Percentiles rank a stretch among this genome's conserved stretches.
Evolutionary conservation across 2,797 vertebrate genomes (phyloP).

Genomic region (Naso thynnoides): DNA sequence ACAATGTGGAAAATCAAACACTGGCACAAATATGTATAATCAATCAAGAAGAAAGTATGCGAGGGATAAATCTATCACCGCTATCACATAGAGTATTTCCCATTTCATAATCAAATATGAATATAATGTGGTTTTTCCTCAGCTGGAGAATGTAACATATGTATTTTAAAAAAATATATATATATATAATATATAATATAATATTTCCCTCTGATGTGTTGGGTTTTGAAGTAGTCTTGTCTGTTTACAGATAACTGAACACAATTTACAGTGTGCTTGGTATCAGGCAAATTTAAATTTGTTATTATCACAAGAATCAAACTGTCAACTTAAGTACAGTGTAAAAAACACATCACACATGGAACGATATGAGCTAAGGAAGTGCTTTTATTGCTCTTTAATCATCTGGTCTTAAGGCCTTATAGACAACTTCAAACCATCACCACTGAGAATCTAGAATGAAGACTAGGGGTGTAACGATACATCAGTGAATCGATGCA

Average conservation of each 20-base stretch:
- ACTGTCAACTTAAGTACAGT: not conserved
- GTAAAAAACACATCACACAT: not conserved
- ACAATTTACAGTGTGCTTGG: not conserved
- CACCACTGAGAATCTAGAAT: no score
- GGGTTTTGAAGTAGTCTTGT: not conserved
- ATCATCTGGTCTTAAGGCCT: no score
- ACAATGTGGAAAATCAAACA: constrained; percentile 11
- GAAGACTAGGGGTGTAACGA: no score
- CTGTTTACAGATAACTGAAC: not conserved
- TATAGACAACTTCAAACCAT: no score
- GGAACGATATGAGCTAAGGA: not conserved
- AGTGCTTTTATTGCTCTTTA: not conserved
- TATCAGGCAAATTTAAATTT: not conserved
- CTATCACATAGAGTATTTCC: not conserved
- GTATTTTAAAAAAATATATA: no score
- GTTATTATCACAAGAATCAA: not conserved
- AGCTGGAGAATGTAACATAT: not conserved
- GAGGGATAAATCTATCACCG: constrained; percentile 4
- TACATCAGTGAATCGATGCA: no score
- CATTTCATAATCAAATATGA: not conserved
- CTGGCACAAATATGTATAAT: constrained; percentile 9
- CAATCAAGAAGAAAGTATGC: constrained; percentile 6
- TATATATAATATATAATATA: no score
- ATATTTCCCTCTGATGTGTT: not conserved
- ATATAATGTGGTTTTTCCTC: not conserved